Evolutionary conservation across 2,888 invertebrate genomes (phyloP).

Genomic region (Epicampocera succincta): DNA sequence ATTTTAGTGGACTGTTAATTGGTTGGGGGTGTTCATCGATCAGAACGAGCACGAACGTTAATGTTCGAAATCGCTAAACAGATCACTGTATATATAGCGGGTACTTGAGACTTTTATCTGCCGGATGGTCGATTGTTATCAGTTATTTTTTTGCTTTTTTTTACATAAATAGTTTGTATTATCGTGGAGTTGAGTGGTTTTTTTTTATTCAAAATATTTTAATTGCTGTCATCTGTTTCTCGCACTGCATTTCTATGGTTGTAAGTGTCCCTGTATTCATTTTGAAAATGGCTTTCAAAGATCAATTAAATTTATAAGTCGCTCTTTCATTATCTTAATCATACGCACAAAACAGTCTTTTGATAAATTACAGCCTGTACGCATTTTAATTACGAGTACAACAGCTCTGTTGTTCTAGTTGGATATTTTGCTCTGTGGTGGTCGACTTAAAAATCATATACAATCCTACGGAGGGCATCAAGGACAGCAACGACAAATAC

Average conservation of each 20-base stretch:
- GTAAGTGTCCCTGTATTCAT: conserved; percentile 67
- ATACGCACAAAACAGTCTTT: conserved; percentile 9
- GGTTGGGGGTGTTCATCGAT: too few species aligned
- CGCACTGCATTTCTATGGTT: background rate
- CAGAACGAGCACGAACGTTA: too few species aligned
- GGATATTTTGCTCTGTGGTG: background rate
- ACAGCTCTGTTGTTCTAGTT: background rate
- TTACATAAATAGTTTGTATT: too few species aligned
- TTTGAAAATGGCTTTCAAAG: conserved; percentile 45
- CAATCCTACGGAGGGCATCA: too few species aligned
- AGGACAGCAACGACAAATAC: too few species aligned
- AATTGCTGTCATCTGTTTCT: background rate
- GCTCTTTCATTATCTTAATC: conserved; percentile 15
- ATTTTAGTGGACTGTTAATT: too few species aligned
- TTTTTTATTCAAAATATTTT: background rate
- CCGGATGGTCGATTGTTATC: background rate
- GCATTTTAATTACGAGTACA: conserved; percentile 19
- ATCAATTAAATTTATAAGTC: conserved; percentile 49
- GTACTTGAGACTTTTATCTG: too few species aligned
- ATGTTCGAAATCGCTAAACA: too few species aligned
- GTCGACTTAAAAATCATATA: background rate
- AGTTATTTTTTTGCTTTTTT: too few species aligned
- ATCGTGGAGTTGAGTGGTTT: too few species aligned
- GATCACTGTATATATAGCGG: too few species aligned
- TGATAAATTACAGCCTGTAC: conserved; percentile 47